Base-by-base conservation (phyloP, 1,140 invertebrate genomes). In the Eurosta solidaginis region DNA sequence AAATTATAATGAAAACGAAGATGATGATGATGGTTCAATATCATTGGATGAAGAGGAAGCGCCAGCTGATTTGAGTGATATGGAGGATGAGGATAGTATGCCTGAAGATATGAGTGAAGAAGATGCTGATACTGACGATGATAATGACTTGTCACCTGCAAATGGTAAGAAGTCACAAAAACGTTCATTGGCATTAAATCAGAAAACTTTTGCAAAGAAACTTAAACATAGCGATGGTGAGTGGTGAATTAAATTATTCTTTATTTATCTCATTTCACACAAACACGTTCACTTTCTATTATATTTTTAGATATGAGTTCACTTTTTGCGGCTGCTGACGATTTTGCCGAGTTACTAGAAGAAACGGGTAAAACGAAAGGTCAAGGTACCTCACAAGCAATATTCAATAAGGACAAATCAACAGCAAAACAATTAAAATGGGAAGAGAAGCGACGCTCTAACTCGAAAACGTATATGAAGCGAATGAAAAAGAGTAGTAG, bases 291-390 rank as follows among this genome's bases (percentile, higher is more conserved):
- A 59, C 2, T 49, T 36, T 10, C 40, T 45, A 29, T 44, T 74
- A 10, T 42, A 75, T 45, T 75, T 49, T 10, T 47, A 89, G 88
- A 87, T 78, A 84, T 91, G 73, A 89, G 89, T 3, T 90, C 90
- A 1, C 80, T 92, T 36, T 94, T 93, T 83, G 91, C 92, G n/a
- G 92, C 92, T 1, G 92, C 92, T 0, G 93, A 94, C 87, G 91
- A 94, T 83, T 94, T 94, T 83, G 91, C 93, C 0, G 92, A 92
- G 25, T 89, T 94, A 81, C 81, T 94, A 45, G 93, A 94, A 84
- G 91, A 93, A 78, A 91, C 92, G 33, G 91, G 91, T 2, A 88
- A 89, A 50, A 89, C 89, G 1, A 91, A 90, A 77, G 92, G 91
- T 78, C 89, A 91, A 73, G 92, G 92, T 17, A 90, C 91, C 17